These are phyloP conservation scores for Lindbergichthys nudifrons DNA, from an alignment of 2,797 vertebrate species.

Conservation along the genomic window DNA sequence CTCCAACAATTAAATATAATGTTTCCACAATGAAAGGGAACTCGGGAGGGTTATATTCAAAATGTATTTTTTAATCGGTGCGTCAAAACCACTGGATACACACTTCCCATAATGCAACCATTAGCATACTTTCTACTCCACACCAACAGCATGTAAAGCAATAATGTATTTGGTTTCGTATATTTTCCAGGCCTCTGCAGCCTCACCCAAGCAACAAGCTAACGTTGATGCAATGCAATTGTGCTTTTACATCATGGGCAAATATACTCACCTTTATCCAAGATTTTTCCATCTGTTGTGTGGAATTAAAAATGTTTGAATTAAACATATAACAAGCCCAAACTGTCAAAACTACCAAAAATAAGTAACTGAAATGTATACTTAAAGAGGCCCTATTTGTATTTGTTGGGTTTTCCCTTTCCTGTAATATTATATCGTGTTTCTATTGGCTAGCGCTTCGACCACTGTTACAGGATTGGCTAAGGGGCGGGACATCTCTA, in stretches of 20 bases:
- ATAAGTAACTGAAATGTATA: not conserved
- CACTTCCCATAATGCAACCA: constrained; percentile 4
- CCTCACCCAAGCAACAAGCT: not conserved
- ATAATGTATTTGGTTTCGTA: not conserved
- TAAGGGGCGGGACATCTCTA: no score
- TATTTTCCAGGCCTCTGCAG: not conserved
- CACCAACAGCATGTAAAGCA: not conserved
- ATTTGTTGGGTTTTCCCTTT: no score
- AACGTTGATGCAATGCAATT: not conserved
- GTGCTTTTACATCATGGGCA: not conserved
- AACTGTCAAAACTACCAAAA: constrained; percentile 1
- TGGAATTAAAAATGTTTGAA: not conserved
- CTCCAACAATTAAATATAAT: not conserved
- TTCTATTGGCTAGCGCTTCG: no score
- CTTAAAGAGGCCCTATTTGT: no score
- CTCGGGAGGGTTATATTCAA: not conserved
- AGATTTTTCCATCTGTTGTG: not conserved
- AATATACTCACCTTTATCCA: not conserved
- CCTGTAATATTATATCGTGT: no score
- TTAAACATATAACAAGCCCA: not conserved
- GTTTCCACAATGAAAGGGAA: not conserved
- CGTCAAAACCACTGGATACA: not conserved
- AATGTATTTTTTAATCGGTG: not conserved
- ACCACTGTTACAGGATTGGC: no score
- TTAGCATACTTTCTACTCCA: not conserved